Conservation (phyloP, 1,140 invertebrate species). For the Aphis craccivora region DNA sequence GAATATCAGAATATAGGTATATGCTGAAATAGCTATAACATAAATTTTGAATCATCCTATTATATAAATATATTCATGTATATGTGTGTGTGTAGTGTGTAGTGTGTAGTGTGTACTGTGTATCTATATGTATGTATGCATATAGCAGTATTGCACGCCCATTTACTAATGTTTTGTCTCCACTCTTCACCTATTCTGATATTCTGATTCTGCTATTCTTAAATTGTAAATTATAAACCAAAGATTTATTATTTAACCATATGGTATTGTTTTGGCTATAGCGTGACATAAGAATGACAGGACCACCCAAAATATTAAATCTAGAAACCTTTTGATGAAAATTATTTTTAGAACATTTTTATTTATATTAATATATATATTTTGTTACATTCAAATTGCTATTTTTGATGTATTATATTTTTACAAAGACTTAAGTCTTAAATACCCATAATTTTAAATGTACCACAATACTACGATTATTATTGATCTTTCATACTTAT, state of each 20-base stretch:
- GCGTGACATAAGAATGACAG: background rate
- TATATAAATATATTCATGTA: no score
- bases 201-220: background rate
- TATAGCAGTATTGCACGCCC: background rate
- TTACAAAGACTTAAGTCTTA: background rate
- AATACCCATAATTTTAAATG: background rate
- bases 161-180: background rate
- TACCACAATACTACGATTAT: background rate
- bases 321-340: background rate
- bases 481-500: background rate
- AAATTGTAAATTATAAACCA: background rate
- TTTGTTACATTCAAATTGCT: background rate
- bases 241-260: background rate
- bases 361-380: background rate
- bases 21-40: no score
- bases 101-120: no score
- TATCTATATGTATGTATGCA: no score
- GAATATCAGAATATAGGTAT: no score
- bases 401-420: background rate
- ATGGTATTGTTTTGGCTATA: background rate
- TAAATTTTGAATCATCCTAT: no score
- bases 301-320: constrained; percentile 31
- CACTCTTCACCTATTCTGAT: background rate
- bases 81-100: no score
- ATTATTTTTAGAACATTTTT: background rate